phyloP scores from a whole-genome alignment of 2,888 invertebrate genomes.

The Myopa testacea region DNA sequence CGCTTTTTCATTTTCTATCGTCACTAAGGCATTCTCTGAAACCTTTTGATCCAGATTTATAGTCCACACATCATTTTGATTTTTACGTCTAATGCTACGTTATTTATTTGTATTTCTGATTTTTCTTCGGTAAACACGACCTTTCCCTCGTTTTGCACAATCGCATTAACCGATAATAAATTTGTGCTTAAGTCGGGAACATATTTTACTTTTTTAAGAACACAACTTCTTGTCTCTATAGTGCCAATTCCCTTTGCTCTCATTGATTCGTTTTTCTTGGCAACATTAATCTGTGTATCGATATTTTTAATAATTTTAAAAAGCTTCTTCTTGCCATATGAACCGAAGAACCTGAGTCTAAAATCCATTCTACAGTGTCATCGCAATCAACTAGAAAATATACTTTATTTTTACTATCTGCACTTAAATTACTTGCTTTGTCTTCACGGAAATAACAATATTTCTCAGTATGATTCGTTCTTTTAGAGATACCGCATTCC shows the following conservation, averaged over 20 bases:
- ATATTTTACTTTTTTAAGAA: neutral
- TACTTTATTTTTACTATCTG: neutral
- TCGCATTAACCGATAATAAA: neutral
- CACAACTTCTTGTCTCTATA: neutral
- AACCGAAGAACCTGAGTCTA: neutral
- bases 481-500: neutral
- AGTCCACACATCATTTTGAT: neutral
- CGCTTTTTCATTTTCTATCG: neutral
- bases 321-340: conserved; percentile 1
- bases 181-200: neutral
- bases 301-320: neutral
- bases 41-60: neutral
- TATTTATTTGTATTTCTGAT: neutral
- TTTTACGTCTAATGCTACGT: neutral
- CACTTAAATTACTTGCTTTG: neutral
- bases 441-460: neutral
- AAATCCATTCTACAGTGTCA: neutral
- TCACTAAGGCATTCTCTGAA: neutral
- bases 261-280: neutral
- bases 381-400: neutral
- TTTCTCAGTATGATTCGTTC: neutral
- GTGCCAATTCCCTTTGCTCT: neutral
- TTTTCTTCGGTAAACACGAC: neutral
- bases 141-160: neutral
- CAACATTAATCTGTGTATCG: neutral